Evolutionary conservation across 2,113 vertebrate species (phyloP).

Genomic region (Sander lucioperca): DNA sequence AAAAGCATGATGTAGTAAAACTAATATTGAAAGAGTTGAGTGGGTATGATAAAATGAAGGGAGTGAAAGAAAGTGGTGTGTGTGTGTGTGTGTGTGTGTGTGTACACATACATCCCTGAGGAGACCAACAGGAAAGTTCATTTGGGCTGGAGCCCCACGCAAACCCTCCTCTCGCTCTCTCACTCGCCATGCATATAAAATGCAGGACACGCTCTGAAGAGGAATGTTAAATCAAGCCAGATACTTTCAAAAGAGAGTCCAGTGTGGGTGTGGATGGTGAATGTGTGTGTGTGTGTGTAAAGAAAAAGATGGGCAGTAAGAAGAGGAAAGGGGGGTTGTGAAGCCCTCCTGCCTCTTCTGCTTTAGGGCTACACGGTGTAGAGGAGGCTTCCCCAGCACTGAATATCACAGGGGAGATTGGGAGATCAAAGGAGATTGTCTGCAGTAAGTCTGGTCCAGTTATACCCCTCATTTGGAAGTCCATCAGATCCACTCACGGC

Average conservation of each 20-base stretch:
- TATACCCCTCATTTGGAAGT: conserved; percentile 79
- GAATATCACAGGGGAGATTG: conserved; percentile 74
- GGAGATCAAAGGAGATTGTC: conserved; percentile 80
- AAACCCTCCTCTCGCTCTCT: conserved; percentile 49
- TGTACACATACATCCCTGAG: conserved; percentile 56
- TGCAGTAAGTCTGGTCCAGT: conserved; percentile 71
- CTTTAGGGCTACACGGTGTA: conserved; percentile 81
- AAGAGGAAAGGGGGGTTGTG: conserved; percentile 24
- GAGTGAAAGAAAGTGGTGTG: conserved; percentile 52
- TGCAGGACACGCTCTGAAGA: conserved; percentile 81
- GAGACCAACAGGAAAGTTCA: conserved; percentile 72
- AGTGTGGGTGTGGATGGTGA: conserved; percentile 67
- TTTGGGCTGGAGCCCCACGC: conserved; percentile 68
- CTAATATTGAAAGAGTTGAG: conserved; percentile 79
- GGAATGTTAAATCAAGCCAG: conserved; percentile 83
- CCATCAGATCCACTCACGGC: conserved; percentile 71
- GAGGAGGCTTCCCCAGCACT: conserved; percentile 67
- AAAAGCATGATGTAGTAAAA: conserved; percentile 83
- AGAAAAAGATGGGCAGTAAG: conserved; percentile 52
- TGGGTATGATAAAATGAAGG: conserved; percentile 69
- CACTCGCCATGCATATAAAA: conserved; percentile 81
- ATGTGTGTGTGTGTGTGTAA: conserved; percentile 46
- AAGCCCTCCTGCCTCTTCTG: conserved; percentile 64
- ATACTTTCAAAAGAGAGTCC: conserved; percentile 81
- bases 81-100: conserved; percentile 35